Percentiles rank a stretch among this genome's conserved stretches.
Evolutionary conservation across 2,888 invertebrate species (phyloP).

Genomic region (Dioctria linearis): DNA sequence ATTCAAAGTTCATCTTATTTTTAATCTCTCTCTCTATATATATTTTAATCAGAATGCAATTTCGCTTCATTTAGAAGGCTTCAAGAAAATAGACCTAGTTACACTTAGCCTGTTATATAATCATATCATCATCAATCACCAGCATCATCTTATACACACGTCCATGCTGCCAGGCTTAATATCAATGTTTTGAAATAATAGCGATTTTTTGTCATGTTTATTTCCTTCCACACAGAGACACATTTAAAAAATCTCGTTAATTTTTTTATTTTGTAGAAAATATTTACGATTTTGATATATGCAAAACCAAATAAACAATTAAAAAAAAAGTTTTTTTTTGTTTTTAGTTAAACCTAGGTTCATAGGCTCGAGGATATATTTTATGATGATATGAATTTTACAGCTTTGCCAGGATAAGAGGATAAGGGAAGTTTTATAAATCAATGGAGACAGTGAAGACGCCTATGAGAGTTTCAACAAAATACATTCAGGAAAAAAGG

Average conservation of each 20-base stretch:
- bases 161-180: neutral
- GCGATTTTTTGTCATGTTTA: neutral
- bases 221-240: neutral
- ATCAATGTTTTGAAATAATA: neutral
- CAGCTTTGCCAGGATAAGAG: too few relatives aligned
- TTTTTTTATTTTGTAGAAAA: conserved; percentile 23
- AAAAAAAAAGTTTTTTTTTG: neutral
- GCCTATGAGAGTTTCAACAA: too few relatives aligned
- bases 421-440: too few relatives aligned
- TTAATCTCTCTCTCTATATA: neutral
- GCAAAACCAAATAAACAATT: conserved; percentile 30
- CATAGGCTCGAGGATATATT: neutral
- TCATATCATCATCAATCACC: neutral
- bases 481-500: too few relatives aligned
- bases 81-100: neutral
- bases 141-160: neutral
- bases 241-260: neutral
- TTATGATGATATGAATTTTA: neutral
- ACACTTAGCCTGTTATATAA: neutral
- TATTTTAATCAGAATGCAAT: neutral
- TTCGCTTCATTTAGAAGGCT: neutral
- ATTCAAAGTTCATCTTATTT: neutral
- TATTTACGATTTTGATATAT: conserved; percentile 34
- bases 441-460: too few relatives aligned
- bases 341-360: too few relatives aligned